These are phyloP conservation scores for Halisarca cf. caerulea DNA, from an alignment of 37 sponge, comb jelly and placozoan species.

Conservation along the genomic window DNA sequence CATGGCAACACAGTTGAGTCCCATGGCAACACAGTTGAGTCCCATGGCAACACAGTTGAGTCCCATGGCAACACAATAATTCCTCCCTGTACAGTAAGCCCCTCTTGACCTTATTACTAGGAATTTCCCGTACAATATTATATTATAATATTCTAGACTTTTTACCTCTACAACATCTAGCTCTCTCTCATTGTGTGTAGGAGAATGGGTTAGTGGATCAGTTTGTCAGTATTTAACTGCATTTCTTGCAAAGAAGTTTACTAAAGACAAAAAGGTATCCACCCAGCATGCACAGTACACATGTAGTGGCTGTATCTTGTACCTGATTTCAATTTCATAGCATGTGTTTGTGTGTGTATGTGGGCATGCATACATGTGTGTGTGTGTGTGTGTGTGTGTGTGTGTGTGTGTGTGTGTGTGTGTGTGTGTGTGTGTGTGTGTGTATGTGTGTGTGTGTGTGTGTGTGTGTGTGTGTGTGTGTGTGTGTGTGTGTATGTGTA, in stretches of 20 bases:
- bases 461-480: too few species aligned
- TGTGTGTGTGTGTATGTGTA: not conserved
- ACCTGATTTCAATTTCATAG: not conserved
- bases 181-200: slow-evolving; percentile 15
- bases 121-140: too few species aligned
- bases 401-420: not conserved
- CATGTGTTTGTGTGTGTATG: too few species aligned
- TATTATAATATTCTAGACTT: not conserved
- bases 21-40: too few species aligned
- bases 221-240: slow-evolving; percentile 71
- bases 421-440: not conserved
- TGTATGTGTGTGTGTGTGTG: not conserved
- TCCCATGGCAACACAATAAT: too few species aligned
- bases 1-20: too few species aligned
- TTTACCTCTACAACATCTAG: not conserved
- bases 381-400: not conserved
- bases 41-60: too few species aligned
- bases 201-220: slow-evolving; percentile 91
- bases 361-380: not conserved
- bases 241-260: slow-evolving; percentile 54
- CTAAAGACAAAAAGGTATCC: slow-evolving; percentile 43
- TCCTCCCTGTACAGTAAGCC: too few species aligned
- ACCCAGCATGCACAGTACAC: too few species aligned
- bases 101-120: too few species aligned
- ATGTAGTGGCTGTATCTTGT: too few species aligned